Conservation (phyloP, 2,888 invertebrate species). For the Agrochola litura region DNA sequence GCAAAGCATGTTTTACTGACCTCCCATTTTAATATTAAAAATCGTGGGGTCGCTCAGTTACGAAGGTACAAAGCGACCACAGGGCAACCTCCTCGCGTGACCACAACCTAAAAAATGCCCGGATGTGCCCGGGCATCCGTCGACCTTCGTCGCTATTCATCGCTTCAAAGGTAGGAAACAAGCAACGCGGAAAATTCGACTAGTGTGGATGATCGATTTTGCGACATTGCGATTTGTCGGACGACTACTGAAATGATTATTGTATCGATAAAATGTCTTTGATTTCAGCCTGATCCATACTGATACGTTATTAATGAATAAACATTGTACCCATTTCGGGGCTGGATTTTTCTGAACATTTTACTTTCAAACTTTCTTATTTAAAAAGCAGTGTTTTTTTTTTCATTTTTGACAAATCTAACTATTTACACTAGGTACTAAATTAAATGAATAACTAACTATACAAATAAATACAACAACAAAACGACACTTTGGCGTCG, state of each 20-base stretch:
- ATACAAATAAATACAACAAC: no score
- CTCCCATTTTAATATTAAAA: slow-evolving; percentile 19
- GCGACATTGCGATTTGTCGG: slow-evolving; percentile 27
- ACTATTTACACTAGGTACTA: no score
- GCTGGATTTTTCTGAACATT: neutral
- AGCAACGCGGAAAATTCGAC: slow-evolving; percentile 10
- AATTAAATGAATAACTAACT: no score
- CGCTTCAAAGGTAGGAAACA: slow-evolving; percentile 44
- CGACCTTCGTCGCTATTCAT: slow-evolving; percentile 32
- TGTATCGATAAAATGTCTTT: neutral
- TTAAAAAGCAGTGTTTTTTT: no score
- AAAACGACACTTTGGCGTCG: no score
- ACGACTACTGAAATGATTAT: neutral
- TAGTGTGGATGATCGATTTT: neutral
- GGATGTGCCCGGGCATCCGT: slow-evolving; percentile 12
- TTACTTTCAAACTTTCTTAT: neutral
- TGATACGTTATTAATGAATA: neutral
- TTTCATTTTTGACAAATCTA: no score
- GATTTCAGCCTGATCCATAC: neutral
- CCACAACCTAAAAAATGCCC: slow-evolving; percentile 31
- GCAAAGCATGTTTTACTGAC: neutral
- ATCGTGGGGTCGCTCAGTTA: slow-evolving; percentile 5
- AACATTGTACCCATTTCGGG: neutral
- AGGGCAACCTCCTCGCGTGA: slow-evolving; percentile 28
- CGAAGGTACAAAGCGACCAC: slow-evolving; percentile 48